Evolutionary conservation across 2,888 invertebrate genomes (phyloP).

Genomic region (Cephonodes hylas): DNA sequence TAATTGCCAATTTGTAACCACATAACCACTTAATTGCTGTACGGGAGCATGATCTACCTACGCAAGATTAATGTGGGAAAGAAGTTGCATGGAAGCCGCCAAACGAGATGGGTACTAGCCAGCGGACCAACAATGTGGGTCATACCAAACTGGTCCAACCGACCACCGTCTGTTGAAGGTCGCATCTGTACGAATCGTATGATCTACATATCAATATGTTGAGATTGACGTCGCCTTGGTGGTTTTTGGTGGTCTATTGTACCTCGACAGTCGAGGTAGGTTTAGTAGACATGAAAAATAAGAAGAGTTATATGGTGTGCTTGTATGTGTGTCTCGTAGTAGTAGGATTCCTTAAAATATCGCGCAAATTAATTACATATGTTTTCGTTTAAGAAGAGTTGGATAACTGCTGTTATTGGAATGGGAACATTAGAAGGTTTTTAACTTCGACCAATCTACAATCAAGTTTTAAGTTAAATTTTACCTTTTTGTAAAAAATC

Average conservation of each 20-base stretch:
- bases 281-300: background rate
- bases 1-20: background rate
- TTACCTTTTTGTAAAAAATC: no score
- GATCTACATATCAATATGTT: background rate
- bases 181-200: background rate
- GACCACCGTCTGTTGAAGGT: background rate
- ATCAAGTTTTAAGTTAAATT: no score
- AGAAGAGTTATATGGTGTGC: no score
- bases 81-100: background rate
- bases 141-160: background rate
- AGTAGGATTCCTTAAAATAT: no score
- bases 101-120: background rate
- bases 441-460: no score
- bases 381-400: no score
- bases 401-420: no score
- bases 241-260: background rate
- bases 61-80: background rate
- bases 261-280: background rate
- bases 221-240: background rate
- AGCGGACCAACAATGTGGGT: background rate
- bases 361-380: no score
- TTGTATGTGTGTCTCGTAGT: no score
- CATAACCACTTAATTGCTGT: background rate
- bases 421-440: no score
- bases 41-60: background rate